Percentiles rank a stretch among this genome's conserved stretches.
phyloP scores from a whole-genome alignment of 2,797 vertebrate genomes.

The Orientallactaga sibirica region DNA sequence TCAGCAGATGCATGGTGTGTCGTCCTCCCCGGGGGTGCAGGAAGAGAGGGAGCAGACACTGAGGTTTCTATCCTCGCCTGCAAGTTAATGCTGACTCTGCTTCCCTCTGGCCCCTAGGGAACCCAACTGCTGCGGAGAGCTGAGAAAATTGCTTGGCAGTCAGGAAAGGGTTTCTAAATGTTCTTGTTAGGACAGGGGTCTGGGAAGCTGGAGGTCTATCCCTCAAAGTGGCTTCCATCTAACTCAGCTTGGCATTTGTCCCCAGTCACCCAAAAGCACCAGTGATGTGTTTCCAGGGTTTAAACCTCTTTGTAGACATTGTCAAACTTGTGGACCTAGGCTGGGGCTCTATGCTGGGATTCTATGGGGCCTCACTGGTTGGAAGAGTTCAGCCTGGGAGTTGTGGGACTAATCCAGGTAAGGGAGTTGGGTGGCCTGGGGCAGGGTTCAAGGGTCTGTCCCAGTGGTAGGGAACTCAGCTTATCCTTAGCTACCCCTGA shows the following conservation, averaged over 20 bases:
- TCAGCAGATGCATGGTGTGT: slow-evolving; percentile 30
- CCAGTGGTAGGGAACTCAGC: not conserved
- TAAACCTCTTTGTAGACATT: not conserved
- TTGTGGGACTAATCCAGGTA: not conserved
- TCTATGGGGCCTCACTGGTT: not conserved
- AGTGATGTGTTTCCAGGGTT: not conserved
- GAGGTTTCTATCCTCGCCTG: slow-evolving; percentile 58
- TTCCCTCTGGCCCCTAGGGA: slow-evolving; percentile 2
- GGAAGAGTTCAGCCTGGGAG: not conserved
- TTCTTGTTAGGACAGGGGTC: not conserved
- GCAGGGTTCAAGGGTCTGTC: not conserved
- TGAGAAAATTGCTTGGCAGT: slow-evolving; percentile 18
- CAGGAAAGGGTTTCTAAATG: not conserved
- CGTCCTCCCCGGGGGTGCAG: slow-evolving; percentile 32
- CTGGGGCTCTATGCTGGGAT: not conserved
- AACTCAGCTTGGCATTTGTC: not conserved
- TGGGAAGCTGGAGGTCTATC: not conserved
- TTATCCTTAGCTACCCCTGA: not conserved
- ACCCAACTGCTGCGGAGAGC: not conserved
- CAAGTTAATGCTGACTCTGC: slow-evolving; percentile 60
- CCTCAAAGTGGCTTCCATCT: not conserved
- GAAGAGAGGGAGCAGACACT: slow-evolving; percentile 13
- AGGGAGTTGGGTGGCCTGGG: not conserved
- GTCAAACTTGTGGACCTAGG: not conserved
- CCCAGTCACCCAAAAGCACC: not conserved